These are phyloP conservation scores for Electrophaes corylata DNA, from an alignment of 2,888 invertebrate genomes.

Conservation along the genomic window DNA sequence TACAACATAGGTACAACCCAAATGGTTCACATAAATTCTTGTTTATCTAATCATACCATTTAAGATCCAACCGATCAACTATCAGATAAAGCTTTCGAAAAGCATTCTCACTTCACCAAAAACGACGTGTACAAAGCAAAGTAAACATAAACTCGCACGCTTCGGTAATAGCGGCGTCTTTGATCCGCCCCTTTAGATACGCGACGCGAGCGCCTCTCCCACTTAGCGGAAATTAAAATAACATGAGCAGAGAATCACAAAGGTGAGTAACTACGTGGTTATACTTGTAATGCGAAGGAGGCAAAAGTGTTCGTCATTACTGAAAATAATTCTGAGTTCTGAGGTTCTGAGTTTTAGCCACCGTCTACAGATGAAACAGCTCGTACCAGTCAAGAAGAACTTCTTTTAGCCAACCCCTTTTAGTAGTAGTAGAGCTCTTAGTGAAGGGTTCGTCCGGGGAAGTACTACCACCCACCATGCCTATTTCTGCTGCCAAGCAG, in stretches of 20 bases:
- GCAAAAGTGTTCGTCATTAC: not conserved
- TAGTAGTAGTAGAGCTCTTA: no score
- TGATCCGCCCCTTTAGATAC: slow-evolving; percentile 53
- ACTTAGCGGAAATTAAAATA: slow-evolving; percentile 69
- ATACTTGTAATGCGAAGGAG: not conserved
- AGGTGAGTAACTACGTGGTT: not conserved
- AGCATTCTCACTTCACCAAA: slow-evolving; percentile 35
- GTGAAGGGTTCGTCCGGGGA: no score
- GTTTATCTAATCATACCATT: not conserved
- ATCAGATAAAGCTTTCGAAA: slow-evolving; percentile 21
- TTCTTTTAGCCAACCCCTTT: no score
- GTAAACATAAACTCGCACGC: slow-evolving; percentile 32
- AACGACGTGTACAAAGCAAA: slow-evolving; percentile 33
- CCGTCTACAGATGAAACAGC: no score
- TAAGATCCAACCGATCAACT: slow-evolving; percentile 10
- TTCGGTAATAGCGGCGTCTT: slow-evolving; percentile 57
- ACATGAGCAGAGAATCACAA: slow-evolving; percentile 44
- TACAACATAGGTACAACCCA: not conserved
- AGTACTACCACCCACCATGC: no score
- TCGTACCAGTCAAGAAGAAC: no score
- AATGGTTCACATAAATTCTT: not conserved
- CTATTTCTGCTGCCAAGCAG: no score
- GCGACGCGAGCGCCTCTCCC: slow-evolving; percentile 45
- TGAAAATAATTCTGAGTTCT: no score
- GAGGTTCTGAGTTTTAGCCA: no score